Conservation (phyloP, 2,888 invertebrate genomes). For the Caenorhabditis virilis region DNA sequence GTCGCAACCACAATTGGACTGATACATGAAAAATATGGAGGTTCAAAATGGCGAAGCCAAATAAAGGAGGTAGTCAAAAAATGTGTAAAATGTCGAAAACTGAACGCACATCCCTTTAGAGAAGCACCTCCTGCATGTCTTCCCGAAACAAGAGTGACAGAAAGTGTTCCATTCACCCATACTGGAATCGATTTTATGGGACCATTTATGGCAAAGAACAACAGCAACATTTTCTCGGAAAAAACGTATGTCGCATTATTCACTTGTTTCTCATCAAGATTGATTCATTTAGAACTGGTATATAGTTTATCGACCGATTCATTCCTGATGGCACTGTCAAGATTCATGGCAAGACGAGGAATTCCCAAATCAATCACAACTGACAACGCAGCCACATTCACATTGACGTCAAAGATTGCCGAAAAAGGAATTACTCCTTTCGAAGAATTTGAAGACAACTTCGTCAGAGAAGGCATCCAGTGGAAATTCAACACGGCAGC, state of each 20-base stretch:
- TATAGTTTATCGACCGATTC: slow-evolving; percentile 5
- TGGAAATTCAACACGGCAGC: slow-evolving; percentile 4
- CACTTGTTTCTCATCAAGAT: slow-evolving; percentile 11
- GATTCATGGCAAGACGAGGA: slow-evolving; percentile 12
- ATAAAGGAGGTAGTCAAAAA: slow-evolving; percentile 7
- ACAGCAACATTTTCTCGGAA: background rate
- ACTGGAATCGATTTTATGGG: slow-evolving; percentile 7
- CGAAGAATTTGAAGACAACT: background rate
- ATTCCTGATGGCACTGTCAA: slow-evolving; percentile 7
- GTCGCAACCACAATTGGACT: slow-evolving; percentile 4
- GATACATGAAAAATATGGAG: slow-evolving; percentile 1
- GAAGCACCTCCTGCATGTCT: background rate
- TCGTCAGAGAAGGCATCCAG: background rate
- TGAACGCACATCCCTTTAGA: background rate
- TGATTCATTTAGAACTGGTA: slow-evolving; percentile 10
- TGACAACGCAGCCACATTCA: slow-evolving; percentile 16
- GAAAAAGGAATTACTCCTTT: background rate
- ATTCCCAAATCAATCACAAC: slow-evolving; percentile 8
- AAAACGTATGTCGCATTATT: slow-evolving; percentile 10
- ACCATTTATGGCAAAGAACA: background rate
- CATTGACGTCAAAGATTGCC: slow-evolving; percentile 5
- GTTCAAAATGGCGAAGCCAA: background rate
- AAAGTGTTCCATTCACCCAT: slow-evolving; percentile 4
- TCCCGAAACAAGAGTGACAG: slow-evolving; percentile 4
- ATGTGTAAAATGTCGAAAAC: slow-evolving; percentile 8